These are phyloP conservation scores for Gopherus evgoodei DNA, from an alignment of 2,113 vertebrate genomes.

Conservation along the genomic window DNA sequence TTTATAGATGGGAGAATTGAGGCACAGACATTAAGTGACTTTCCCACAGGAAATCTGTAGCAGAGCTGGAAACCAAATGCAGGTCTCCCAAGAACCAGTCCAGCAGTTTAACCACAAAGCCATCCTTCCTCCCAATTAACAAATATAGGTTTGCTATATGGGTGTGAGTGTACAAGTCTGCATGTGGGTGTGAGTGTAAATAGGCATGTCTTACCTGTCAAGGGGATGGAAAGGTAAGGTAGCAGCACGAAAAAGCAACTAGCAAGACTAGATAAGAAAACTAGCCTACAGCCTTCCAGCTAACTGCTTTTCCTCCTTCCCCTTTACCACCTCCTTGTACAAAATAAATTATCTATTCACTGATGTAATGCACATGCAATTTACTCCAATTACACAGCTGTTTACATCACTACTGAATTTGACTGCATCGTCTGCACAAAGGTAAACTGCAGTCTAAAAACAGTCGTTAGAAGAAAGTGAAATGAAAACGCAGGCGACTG, in stretches of 20 bases:
- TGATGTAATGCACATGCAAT: rapidly evolving
- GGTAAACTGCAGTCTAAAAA: not conserved
- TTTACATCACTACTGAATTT: not conserved
- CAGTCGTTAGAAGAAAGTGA: not conserved
- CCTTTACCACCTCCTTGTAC: not conserved
- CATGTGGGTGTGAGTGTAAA: not conserved
- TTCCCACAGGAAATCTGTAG: not conserved
- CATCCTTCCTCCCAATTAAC: conserved; percentile 30
- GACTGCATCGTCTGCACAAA: not conserved
- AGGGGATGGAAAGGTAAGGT: not conserved
- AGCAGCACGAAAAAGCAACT: not conserved
- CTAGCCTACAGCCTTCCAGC: not conserved
- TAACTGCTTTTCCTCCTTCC: not conserved
- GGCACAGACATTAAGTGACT: conserved; percentile 12
- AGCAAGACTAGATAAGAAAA: not conserved
- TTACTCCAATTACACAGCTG: not conserved
- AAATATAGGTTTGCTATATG: not conserved
- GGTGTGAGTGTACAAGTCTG: not conserved
- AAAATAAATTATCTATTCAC: not conserved
- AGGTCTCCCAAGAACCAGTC: conserved; percentile 17
- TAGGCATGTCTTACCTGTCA: not conserved
- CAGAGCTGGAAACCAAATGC: not conserved
- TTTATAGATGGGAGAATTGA: not conserved
- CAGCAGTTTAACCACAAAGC: conserved; percentile 11
- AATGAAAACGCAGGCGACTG: not conserved